Percentiles rank a stretch among this genome's conserved stretches.
phyloP scores from a whole-genome alignment of 2,113 vertebrate species.

The Zonotrichia leucophrys region DNA sequence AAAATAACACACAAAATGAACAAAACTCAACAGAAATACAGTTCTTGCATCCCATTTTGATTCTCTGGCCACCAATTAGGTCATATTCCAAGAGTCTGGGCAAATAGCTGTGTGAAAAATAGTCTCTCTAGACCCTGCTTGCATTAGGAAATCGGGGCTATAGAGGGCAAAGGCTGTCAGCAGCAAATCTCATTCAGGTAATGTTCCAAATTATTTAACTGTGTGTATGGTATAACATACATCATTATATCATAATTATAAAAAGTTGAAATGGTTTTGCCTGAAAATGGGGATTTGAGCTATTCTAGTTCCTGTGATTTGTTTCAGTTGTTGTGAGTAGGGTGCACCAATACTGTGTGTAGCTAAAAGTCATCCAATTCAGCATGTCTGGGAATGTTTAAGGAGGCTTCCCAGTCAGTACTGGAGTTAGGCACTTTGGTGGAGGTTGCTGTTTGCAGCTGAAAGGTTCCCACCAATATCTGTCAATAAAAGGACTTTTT shows the following conservation, averaged over 20 bases:
- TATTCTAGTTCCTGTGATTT: background rate
- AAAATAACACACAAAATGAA: background rate
- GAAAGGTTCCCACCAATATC: background rate
- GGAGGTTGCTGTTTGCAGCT: background rate
- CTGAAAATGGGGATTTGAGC: background rate
- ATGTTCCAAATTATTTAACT: constrained; percentile 18
- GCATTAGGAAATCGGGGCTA: constrained; percentile 27
- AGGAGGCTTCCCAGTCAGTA: background rate
- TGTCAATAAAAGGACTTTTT: background rate
- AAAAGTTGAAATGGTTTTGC: background rate
- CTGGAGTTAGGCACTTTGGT: background rate
- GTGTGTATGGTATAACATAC: background rate
- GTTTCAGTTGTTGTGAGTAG: background rate
- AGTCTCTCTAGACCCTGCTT: constrained; percentile 9
- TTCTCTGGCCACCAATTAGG: background rate
- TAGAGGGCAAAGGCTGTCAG: constrained; percentile 17
- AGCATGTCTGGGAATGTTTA: background rate
- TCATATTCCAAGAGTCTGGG: constrained; percentile 34
- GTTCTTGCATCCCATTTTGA: constrained; percentile 19
- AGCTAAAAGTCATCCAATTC: background rate
- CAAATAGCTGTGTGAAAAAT: constrained; percentile 31
- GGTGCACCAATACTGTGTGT: background rate
- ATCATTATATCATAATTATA: background rate
- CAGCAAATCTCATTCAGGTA: background rate
- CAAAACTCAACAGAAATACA: background rate